Conservation (phyloP, 2,797 vertebrate species). For the Fratercula arctica region DNA sequence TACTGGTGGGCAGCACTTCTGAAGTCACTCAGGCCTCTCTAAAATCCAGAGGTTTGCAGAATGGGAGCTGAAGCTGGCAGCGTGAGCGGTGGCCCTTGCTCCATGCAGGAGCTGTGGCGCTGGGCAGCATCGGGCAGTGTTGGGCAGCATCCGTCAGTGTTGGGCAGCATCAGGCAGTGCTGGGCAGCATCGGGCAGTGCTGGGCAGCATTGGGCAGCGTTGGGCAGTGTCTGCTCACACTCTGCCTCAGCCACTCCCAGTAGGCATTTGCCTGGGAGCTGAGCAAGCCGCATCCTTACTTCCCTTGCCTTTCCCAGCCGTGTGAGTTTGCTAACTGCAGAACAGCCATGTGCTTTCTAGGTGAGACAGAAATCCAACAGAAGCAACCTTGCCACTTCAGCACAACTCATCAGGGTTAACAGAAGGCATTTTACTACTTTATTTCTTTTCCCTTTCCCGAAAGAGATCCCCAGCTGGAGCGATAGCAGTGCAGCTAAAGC, state of each 20-base stretch:
- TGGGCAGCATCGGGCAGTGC: neutral
- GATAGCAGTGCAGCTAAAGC: neutral
- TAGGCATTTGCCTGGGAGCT: accelerated
- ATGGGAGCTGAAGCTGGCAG: accelerated
- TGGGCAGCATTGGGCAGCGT: too few species aligned
- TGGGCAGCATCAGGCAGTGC: neutral
- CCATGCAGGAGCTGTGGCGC: accelerated
- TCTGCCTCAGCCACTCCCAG: accelerated
- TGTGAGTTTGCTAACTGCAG: too few species aligned
- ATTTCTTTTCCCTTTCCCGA: neutral
- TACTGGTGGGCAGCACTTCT: accelerated
- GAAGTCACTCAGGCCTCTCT: accelerated
- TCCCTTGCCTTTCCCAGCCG: neutral
- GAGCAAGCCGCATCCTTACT: accelerated
- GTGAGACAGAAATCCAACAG: neutral
- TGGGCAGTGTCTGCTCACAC: accelerated
- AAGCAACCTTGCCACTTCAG: neutral
- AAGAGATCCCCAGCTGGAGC: neutral
- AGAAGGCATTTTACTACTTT: neutral
- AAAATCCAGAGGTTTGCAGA: neutral
- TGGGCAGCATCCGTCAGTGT: neutral
- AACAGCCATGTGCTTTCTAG: accelerated
- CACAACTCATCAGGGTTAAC: neutral
- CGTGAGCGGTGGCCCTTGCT: accelerated
- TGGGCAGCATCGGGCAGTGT: neutral